A percentile compares a stretch with the other conserved stretches of the same genome.
Conservation (phyloP, 2,797 vertebrate species). For the Muraenolepis orangiensis region DNA sequence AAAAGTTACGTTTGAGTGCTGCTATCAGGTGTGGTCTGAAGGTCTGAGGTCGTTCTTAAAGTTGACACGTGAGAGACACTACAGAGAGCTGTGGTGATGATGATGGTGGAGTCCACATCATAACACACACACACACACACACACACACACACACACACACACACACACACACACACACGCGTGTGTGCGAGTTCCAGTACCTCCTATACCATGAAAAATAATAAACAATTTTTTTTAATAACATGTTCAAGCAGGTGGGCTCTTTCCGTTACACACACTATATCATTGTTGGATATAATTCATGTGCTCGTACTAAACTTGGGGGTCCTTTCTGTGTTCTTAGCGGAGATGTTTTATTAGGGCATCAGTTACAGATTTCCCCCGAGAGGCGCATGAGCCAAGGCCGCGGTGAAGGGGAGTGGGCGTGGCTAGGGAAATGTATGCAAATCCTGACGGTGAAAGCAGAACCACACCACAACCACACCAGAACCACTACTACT, state of each 20-base stretch:
- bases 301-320: neutral
- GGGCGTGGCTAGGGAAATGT: slow-evolving; percentile 46
- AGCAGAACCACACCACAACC: neutral
- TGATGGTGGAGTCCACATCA: neutral
- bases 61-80: no score
- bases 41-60: no score
- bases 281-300: neutral
- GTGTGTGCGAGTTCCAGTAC: slow-evolving; percentile 11
- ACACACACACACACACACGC: no score
- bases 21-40: no score
- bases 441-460: slow-evolving; percentile 66
- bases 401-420: slow-evolving; percentile 19
- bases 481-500: neutral
- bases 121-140: no score
- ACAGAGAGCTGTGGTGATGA: no score
- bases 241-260: neutral
- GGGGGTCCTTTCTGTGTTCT: neutral
- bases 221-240: slow-evolving; percentile 47
- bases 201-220: slow-evolving; percentile 39
- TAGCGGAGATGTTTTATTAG: neutral
- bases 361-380: slow-evolving; percentile 38
- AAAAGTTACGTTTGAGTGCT: neutral
- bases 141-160: no score
- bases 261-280: neutral
- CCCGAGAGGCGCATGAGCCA: slow-evolving; percentile 21